Evolutionary conservation across 2,113 vertebrate species (phyloP).

Genomic region (Zosterops borbonicus): DNA sequence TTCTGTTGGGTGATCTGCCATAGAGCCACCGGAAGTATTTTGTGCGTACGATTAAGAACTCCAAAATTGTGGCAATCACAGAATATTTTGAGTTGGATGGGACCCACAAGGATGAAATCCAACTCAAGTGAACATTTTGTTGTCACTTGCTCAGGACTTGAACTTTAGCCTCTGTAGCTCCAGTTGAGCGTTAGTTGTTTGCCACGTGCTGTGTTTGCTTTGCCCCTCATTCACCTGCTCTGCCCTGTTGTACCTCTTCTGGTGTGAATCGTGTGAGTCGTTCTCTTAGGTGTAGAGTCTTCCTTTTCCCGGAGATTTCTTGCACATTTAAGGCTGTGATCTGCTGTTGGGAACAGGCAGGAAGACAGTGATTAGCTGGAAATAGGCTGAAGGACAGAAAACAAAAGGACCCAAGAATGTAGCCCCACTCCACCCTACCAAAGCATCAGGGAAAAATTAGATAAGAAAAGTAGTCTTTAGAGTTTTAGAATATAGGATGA

Average conservation of each 20-base stretch:
- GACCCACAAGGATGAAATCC: background rate
- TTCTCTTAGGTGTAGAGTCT: background rate
- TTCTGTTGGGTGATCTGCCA: background rate
- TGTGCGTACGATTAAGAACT: too few species aligned
- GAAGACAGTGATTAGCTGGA: too few species aligned
- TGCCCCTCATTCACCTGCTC: background rate
- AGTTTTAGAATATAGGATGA: too few species aligned
- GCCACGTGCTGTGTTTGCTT: background rate
- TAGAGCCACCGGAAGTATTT: background rate
- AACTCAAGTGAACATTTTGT: background rate
- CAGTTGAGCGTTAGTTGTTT: background rate
- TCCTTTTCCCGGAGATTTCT: background rate
- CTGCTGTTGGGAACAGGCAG: background rate
- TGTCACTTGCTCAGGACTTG: background rate
- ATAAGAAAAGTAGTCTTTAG: too few species aligned
- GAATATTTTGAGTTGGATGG: background rate
- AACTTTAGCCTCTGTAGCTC: rapidly evolving
- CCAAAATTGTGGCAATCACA: background rate
- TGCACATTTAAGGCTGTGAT: background rate
- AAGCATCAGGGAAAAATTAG: too few species aligned
- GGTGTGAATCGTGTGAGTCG: background rate
- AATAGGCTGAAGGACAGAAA: too few species aligned
- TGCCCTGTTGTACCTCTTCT: background rate
- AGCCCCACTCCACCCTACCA: too few species aligned
- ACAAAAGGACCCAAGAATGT: too few species aligned